Base-by-base conservation (phyloP, 2,888 invertebrate genomes). In the Ganaspis brasiliensis region DNA sequence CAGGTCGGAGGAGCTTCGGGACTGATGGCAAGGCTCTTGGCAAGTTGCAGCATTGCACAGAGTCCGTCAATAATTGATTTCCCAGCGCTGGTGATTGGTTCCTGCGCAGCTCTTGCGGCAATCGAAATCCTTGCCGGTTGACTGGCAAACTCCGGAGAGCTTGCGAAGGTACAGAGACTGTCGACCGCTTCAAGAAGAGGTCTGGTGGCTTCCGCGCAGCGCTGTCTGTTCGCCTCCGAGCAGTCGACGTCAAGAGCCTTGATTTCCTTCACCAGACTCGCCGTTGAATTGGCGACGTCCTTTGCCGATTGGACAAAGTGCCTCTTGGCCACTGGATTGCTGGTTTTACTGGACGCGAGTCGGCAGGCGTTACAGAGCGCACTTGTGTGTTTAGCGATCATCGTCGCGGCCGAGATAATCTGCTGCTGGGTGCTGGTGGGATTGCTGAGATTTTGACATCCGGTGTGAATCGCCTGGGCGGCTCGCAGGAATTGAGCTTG, bases 221-320 rank as follows among this genome's bases (percentile, higher is more conserved):
- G 94, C 10, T 94, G 93, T 0, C 96, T 93, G 89, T 96, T 96
- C 35, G 93, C 93, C 83, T 96, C 95, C 14, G 95, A 95, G 85
- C 97, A 98, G 87, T 97, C 96, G 37, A 95, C 94, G 91, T 99
- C 98, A 40, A 96, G 91, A 0, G 95, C 96, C 92, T 99, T 99
- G 87, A 99, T 98, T 91, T 98, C 97, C 91, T 97, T 97, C 21
- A 99, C 99, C 21, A 99, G 94, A 81, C 95, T 95, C 0, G 98
- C 97, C 0, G 99, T 99, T 19, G 97, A 97, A 92, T 97, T 97
- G 71, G 99, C 99, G 1, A 99, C 98, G 88, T 99, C 98, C 91
- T 98, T 98, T 74, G 99, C 99, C 82, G 98, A 97, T 90, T 99
- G 98, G 74, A 99, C 98, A 92, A 99, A 99, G 92, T 98, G 98